Conservation (phyloP, 2,113 vertebrate species). For the Gymnocephalus cernua region DNA sequence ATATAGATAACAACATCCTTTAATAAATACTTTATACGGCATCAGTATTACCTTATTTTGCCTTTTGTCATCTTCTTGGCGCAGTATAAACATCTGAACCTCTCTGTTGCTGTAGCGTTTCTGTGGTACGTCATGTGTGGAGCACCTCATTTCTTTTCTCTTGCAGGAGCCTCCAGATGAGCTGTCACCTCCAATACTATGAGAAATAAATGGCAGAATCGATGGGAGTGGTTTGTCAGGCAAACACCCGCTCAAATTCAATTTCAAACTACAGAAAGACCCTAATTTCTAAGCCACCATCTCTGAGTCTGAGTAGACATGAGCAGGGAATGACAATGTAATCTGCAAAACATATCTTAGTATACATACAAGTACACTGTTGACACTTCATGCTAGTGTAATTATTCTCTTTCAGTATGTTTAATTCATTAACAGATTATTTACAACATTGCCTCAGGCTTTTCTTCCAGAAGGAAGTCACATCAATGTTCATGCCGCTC, state of each 20-base stretch:
- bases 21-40: neutral
- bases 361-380: neutral
- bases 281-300: slow-evolving; percentile 45
- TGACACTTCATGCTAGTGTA: slow-evolving; percentile 1
- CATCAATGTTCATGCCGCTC: slow-evolving; percentile 17
- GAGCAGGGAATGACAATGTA: slow-evolving; percentile 32
- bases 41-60: neutral
- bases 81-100: slow-evolving; percentile 37
- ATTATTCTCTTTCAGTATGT: slow-evolving; percentile 18
- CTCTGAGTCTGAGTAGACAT: slow-evolving; percentile 6
- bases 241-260: slow-evolving; percentile 59
- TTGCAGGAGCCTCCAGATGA: slow-evolving; percentile 62
- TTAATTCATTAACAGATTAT: slow-evolving; percentile 20
- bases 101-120: slow-evolving; percentile 22
- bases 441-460: neutral
- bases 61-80: neutral
- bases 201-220: slow-evolving; percentile 66
- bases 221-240: slow-evolving; percentile 47
- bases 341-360: slow-evolving; percentile 3
- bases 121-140: slow-evolving; percentile 47
- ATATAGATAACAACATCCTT: neutral
- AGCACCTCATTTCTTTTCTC: slow-evolving; percentile 58
- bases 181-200: slow-evolving; percentile 69
- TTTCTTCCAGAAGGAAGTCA: slow-evolving; percentile 23
- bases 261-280: slow-evolving; percentile 56